Evolutionary conservation across 2,888 invertebrate genomes (phyloP), one percentile per base, ranked within the genome.

Genomic region (Perizoma affinitatum): DNA sequence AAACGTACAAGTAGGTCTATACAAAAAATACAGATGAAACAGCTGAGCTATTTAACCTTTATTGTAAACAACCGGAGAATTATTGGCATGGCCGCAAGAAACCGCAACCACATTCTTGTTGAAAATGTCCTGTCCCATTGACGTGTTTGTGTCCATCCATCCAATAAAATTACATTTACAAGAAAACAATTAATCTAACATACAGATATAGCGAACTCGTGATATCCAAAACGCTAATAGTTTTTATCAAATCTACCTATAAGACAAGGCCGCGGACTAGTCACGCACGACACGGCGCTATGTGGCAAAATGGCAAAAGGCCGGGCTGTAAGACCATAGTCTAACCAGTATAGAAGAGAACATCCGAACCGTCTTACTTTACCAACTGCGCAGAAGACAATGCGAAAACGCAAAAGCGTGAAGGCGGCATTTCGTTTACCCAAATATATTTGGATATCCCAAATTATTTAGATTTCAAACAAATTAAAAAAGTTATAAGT

Each of bases 221-320:
- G 43, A 54, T 43, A 62, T 44, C 50, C 57, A 43, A 54, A 51
- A 57, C 40, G 42, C 35, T 54, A 54, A 58, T 54, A 34, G 54
- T 40, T 51, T 54, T 44, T 50, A 62, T 54, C 36, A 57, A 61
- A 62, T 58, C 49, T 34, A 43, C 51, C 43, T 54, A 58, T 56
- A 57, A 54, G 61, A 58, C 64, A 61, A 67, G 67, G 62, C 54
- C 67, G 52, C 57, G 57, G n/a, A 54, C 36, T 52, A 60, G 58
- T 64, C 64, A 67, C 64, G 67, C 64, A 60, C 64, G 51, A 57
- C 3, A 1, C 54, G 34, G 6, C n/a, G 51, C 22, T 9, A 57
- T 49, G 51, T 49, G 34, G 46, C 49, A 45, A 59, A 63, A 50
- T 52, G 34, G 55, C 60, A 55, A 60, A 48, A 42, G 51, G 45